phyloP scores from a whole-genome alignment of 2,888 invertebrate genomes.

The Therioaphis trifolii region DNA sequence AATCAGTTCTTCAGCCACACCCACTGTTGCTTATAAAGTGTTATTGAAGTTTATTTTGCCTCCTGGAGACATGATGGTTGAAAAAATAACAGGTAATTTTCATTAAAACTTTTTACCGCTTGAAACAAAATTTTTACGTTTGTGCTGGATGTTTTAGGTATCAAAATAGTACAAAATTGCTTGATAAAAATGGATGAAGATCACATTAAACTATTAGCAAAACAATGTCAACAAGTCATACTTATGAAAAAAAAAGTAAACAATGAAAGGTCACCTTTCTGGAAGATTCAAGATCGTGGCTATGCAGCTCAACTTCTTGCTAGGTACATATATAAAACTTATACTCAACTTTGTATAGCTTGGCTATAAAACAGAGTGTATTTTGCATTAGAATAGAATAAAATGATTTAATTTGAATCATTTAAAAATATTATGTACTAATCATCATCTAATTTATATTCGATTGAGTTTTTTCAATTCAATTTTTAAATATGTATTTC shows the following conservation, averaged over 20 bases:
- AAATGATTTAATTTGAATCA: no score
- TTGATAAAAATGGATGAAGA: constrained; percentile 61
- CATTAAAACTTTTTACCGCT: constrained; percentile 4
- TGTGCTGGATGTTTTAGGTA: constrained; percentile 16
- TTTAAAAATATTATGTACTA: no score
- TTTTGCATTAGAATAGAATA: neutral
- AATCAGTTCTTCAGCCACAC: neutral
- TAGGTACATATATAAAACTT: constrained; percentile 42
- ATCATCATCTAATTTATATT: neutral
- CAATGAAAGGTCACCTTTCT: constrained; percentile 59
- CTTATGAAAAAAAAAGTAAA: constrained; percentile 60
- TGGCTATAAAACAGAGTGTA: no score
- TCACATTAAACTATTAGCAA: constrained; percentile 61
- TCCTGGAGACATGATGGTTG: constrained; percentile 80
- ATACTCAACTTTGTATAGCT: neutral
- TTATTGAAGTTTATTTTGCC: constrained; percentile 76
- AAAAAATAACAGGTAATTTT: constrained; percentile 77
- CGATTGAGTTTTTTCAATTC: neutral
- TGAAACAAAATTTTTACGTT: neutral
- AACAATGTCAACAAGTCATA: constrained; percentile 63
- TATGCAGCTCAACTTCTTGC: constrained; percentile 64
- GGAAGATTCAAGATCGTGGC: constrained; percentile 63
- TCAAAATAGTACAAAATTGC: constrained; percentile 57
- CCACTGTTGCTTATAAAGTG: constrained; percentile 56
- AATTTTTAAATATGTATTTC: neutral